Base-by-base conservation (phyloP, 2,113 vertebrate species). In the Chloropsis cyanopogon region DNA sequence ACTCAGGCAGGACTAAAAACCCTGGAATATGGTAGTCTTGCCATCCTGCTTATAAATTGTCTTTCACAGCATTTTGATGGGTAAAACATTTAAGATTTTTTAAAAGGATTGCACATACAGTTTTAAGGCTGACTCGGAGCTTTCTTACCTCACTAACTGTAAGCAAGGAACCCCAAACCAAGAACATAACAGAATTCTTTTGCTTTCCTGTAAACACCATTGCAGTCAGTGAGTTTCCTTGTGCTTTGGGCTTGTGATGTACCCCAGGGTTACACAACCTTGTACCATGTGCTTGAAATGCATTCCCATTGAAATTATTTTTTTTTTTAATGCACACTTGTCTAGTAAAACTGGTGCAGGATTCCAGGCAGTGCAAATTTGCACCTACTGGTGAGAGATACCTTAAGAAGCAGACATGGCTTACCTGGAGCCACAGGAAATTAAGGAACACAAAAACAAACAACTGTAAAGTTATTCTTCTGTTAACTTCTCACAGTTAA, bases 21-120 rank as follows among this genome's bases (percentile, higher is more conserved):
- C 63, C 0, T 70, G 22, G 9, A 57, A 33, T 63, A 24, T 0
- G 1, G 35, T n/a, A 33, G 15, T 56, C 28, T 71, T 82, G 35
- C 42, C 17, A 16, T 37, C 42, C 35, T 57, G 22, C n/a, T 64
- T 68, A 78, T 63, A 47, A 79, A 52, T 39, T 64, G 10, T 46
- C 23, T 92, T 29, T 84, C 5, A 4, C 28, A 11, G 76, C 19
- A 29, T 77, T 68, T 76, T 42, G 17, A 57, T 53, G 24, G 19
- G 22, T 83, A 53, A 60, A 66, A 60, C 12, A 33, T 0, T 53
- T 21, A 35, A 60, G 42, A 29, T 44, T 75, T 84, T 83, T 64
- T 52, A 24, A 80, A 57, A 42, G 22, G n/a, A 37, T 57, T 70
- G 26, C 31, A 28, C 3, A 1, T 83, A 49, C 19, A 69, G 35